phyloP scores from a whole-genome alignment of 2,113 vertebrate species.

The Corapipo altera region DNA sequence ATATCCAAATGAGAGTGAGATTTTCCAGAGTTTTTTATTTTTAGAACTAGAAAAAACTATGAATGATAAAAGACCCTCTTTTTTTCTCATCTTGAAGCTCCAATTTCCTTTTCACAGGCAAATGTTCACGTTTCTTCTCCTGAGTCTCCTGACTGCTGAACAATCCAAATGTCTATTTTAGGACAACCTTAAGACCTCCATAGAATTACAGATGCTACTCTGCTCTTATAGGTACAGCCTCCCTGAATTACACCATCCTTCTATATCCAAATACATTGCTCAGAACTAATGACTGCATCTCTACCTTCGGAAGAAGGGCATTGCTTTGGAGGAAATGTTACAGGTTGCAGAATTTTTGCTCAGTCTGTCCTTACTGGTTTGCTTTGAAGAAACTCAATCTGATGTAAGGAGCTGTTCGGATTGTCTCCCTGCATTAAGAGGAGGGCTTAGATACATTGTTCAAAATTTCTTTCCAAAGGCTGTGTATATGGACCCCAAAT shows the following conservation, averaged over 20 bases:
- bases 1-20: background rate
- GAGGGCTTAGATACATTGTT: background rate
- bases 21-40: background rate
- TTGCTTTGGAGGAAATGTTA: background rate
- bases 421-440: background rate
- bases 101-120: background rate
- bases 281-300: background rate
- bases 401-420: background rate
- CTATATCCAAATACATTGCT: background rate
- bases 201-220: background rate
- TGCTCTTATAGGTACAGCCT: background rate
- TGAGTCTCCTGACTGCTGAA: background rate
- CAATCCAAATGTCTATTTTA: background rate
- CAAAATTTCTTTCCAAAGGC: background rate
- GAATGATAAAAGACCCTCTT: background rate
- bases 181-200: background rate
- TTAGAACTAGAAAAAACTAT: background rate
- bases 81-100: background rate
- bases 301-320: background rate
- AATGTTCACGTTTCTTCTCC: background rate
- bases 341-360: background rate
- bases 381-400: background rate
- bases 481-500: rapidly evolving
- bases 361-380: background rate
- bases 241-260: background rate